Evolutionary conservation across 2,797 vertebrate species (phyloP).

Genomic region (Crax fasciolata): DNA sequence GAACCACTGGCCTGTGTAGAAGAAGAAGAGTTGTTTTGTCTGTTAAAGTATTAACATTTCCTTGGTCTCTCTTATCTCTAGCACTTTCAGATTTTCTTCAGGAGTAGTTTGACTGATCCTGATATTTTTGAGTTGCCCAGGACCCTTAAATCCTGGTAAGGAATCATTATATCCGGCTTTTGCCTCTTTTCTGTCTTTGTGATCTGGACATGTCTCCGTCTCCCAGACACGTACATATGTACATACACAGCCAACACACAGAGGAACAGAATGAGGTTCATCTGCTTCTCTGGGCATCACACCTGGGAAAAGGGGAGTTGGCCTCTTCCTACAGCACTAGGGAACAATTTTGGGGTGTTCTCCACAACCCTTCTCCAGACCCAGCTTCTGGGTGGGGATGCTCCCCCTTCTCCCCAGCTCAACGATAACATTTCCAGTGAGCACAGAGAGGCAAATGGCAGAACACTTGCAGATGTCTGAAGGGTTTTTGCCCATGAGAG

Average conservation of each 20-base stretch:
- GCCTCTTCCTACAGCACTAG: background rate
- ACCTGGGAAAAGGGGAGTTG: background rate
- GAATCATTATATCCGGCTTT: background rate
- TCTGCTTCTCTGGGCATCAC: background rate
- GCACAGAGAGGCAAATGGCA: background rate
- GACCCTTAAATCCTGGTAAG: background rate
- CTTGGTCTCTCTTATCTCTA: background rate
- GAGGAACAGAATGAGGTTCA: background rate
- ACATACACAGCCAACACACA: too few species aligned
- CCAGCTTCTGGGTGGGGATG: background rate
- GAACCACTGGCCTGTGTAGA: rapidly evolving
- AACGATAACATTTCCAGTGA: background rate
- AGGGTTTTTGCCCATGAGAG: background rate
- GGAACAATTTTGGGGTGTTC: background rate
- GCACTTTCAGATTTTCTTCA: background rate
- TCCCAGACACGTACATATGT: rapidly evolving
- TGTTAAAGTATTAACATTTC: background rate
- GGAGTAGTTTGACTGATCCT: background rate
- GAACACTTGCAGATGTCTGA: slow-evolving; percentile 3
- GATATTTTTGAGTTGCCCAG: background rate
- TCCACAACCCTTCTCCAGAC: background rate
- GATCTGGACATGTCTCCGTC: background rate
- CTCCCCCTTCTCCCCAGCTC: slow-evolving; percentile 46
- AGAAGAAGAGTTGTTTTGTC: background rate
- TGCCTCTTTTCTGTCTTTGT: background rate